phyloP scores from a whole-genome alignment of 2,888 invertebrate genomes.

The Synanthedon vespiformis region DNA sequence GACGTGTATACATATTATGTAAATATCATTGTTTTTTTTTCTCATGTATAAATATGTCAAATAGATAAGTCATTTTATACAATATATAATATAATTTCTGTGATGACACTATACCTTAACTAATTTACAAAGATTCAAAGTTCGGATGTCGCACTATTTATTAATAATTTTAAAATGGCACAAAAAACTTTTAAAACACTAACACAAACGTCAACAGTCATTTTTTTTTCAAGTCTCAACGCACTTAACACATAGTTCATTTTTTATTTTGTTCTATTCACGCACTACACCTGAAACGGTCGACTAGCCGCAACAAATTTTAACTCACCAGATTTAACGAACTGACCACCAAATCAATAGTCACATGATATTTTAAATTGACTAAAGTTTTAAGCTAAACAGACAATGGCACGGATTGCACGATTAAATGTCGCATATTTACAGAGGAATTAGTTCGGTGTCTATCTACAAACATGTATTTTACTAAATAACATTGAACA shows the following conservation, averaged over 20 bases:
- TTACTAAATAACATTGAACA: conserved; percentile 47
- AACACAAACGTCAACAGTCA: conserved; percentile 67
- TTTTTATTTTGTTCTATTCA: conserved; percentile 22
- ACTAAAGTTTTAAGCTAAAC: conserved; percentile 61
- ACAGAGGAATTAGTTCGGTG: conserved; percentile 45
- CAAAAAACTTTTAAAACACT: conserved; percentile 69
- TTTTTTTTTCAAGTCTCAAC: conserved; percentile 38
- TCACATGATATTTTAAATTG: conserved; percentile 46
- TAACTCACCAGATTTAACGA: conserved; percentile 12
- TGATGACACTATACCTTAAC: conserved; percentile 60
- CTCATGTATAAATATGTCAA: conserved; percentile 67
- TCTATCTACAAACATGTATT: conserved; percentile 32
- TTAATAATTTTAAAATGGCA: conserved; percentile 66
- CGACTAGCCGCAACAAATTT: conserved; percentile 14
- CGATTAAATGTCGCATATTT: conserved; percentile 56
- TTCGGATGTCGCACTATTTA: conserved; percentile 68
- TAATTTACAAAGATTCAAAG: conserved; percentile 66
- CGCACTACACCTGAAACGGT: conserved; percentile 23
- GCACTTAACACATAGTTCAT: conserved; percentile 32
- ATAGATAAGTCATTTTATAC: conserved; percentile 62
- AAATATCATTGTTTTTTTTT: conserved; percentile 62
- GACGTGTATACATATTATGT: conserved; percentile 70
- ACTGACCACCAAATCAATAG: conserved; percentile 5
- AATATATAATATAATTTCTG: conserved; percentile 65
- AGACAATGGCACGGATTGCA: conserved; percentile 71